phyloP scores from a whole-genome alignment of 2,113 vertebrate genomes.

The Clupea harengus region DNA sequence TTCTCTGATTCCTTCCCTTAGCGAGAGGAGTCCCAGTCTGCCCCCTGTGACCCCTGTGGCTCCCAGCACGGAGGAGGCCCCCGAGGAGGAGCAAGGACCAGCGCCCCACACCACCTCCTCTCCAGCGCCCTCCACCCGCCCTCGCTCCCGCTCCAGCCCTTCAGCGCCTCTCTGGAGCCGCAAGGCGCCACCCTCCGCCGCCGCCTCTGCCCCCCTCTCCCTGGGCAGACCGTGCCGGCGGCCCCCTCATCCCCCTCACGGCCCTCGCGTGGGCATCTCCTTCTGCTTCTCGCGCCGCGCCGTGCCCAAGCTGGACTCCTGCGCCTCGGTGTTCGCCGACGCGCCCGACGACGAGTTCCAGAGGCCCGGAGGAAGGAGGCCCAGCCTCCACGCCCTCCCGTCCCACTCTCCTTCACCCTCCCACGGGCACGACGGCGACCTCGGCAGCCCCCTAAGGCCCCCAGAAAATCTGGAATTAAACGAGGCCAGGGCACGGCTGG shows the following conservation, averaged over 20 bases:
- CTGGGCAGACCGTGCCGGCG: slow-evolving; percentile 31
- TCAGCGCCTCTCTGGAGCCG: slow-evolving; percentile 39
- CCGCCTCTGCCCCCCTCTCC: slow-evolving; percentile 3
- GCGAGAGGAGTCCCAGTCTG: neutral
- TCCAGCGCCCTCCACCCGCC: neutral
- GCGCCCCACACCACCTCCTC: neutral
- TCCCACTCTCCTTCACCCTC: slow-evolving; percentile 53
- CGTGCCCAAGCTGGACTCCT: slow-evolving; percentile 88
- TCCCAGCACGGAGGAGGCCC: neutral
- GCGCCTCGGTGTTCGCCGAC: slow-evolving; percentile 93
- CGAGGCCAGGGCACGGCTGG: neutral
- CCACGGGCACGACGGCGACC: slow-evolving; percentile 34
- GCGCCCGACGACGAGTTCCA: slow-evolving; percentile 77
- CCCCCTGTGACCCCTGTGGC: neutral
- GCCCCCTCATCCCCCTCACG: slow-evolving; percentile 27
- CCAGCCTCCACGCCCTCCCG: slow-evolving; percentile 47
- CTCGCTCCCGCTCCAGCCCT: neutral
- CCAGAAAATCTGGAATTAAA: neutral
- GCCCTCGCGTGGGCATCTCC: slow-evolving; percentile 79
- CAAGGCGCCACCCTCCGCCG: slow-evolving; percentile 31
- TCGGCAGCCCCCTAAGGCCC: neutral
- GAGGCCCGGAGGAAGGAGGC: slow-evolving; percentile 64
- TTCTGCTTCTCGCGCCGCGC: slow-evolving; percentile 94
- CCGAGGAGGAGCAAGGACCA: neutral
- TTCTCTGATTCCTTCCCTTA: neutral